phyloP scores from a whole-genome alignment of 2,888 invertebrate genomes.

The Dascillus cervinus region DNA sequence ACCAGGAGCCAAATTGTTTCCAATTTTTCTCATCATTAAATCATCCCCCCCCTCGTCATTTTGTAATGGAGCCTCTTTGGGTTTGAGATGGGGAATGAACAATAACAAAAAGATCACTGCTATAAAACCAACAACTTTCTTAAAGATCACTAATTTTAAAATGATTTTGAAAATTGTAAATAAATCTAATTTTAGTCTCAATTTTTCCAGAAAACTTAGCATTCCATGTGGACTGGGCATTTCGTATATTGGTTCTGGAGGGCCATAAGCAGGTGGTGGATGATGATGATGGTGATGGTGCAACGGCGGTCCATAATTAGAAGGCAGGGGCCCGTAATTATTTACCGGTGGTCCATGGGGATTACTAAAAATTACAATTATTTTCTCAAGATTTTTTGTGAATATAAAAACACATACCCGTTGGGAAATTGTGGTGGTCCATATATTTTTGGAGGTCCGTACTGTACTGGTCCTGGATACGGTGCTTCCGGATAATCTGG shows the following conservation, averaged over 20 bases:
- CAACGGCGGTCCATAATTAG: conserved; percentile 31
- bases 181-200: conserved; percentile 62
- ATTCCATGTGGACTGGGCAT: conserved; percentile 48
- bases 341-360: conserved; percentile 20
- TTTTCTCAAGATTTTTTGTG: conserved; percentile 39
- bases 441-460: conserved; percentile 34
- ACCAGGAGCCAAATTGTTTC: too few relatives aligned
- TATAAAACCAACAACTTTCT: conserved; percentile 73
- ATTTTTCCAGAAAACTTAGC: conserved; percentile 55
- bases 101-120: conserved; percentile 67
- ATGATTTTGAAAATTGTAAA: conserved; percentile 67
- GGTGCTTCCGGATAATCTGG: conserved; percentile 12
- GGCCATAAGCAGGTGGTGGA: conserved; percentile 7
- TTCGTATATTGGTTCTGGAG: conserved; percentile 24
- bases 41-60: conserved; percentile 18
- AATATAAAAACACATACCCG: too few relatives aligned
- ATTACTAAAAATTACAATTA: conserved; percentile 24
- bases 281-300: conserved; percentile 37
- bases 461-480: conserved; percentile 28
- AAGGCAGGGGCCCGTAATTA: conserved; percentile 34
- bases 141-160: conserved; percentile 69
- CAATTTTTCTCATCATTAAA: conserved; percentile 10
- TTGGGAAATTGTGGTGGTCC: conserved; percentile 26
- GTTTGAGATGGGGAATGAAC: conserved; percentile 54
- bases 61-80: conserved; percentile 18